Conservation (phyloP, 2,888 invertebrate genomes). For the Eristalis intricaria region DNA sequence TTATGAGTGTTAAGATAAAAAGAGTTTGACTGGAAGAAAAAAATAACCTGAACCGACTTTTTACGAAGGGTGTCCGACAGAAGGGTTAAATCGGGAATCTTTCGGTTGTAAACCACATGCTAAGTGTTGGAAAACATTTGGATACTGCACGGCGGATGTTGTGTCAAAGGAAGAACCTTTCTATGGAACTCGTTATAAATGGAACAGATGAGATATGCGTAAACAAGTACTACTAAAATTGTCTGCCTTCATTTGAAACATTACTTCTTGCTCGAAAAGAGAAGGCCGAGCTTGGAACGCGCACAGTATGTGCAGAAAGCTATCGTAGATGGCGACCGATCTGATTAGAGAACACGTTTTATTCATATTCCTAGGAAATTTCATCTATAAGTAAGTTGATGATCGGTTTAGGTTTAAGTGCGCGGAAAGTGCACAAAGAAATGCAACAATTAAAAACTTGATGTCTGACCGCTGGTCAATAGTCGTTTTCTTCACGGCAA, state of each 20-base stretch:
- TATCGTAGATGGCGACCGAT: too few relatives aligned
- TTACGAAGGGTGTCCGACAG: conserved; percentile 21
- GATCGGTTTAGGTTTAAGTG: too few relatives aligned
- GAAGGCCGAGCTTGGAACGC: too few relatives aligned
- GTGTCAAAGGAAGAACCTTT: conserved; percentile 10
- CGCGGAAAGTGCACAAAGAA: not conserved
- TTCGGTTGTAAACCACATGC: conserved; percentile 70
- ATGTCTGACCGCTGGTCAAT: not conserved
- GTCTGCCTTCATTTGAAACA: not conserved
- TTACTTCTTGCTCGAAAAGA: too few relatives aligned
- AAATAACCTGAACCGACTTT: conserved; percentile 46
- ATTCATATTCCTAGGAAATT: too few relatives aligned
- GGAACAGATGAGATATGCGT: not conserved
- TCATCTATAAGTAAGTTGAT: too few relatives aligned
- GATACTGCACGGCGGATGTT: not conserved
- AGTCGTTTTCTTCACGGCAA: not conserved
- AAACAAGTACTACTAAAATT: conserved; percentile 1
- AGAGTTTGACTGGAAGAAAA: not conserved
- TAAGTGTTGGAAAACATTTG: conserved; percentile 65
- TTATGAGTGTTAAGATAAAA: not conserved
- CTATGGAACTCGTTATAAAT: conserved; percentile 7
- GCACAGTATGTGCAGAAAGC: too few relatives aligned
- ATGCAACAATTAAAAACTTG: not conserved
- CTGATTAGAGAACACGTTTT: too few relatives aligned
- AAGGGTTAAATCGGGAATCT: conserved; percentile 59